Percentiles rank a stretch among this genome's conserved stretches.
Evolutionary conservation across 2,888 invertebrate species (phyloP).

Genomic region (Agrypnus murinus): DNA sequence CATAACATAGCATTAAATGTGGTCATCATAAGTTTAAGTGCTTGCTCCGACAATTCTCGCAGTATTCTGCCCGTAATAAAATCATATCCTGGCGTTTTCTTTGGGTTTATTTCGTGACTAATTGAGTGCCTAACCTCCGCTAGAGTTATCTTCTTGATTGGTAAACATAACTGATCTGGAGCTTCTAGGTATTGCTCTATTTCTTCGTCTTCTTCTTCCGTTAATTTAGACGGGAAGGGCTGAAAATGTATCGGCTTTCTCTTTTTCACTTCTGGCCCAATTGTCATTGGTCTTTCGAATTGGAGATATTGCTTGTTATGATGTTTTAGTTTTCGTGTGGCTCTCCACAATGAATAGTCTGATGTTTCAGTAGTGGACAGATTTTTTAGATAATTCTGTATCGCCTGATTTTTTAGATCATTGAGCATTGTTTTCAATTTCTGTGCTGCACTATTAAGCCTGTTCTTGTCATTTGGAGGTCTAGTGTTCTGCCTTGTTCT

Average conservation of each 20-base stretch:
- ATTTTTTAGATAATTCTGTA: too few species aligned
- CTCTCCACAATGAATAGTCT: too few species aligned
- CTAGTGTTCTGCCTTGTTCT: too few species aligned
- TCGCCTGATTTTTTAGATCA: too few species aligned
- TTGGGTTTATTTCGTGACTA: background rate
- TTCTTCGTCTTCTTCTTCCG: background rate
- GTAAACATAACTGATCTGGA: background rate
- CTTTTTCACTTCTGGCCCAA: background rate
- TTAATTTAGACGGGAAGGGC: too few species aligned
- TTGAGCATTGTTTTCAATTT: background rate
- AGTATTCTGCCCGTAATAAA: background rate
- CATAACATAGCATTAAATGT: too few species aligned
- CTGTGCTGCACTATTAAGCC: too few species aligned
- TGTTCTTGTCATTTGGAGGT: too few species aligned
- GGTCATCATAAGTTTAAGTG: background rate
- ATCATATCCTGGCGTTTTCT: too few species aligned
- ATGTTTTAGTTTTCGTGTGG: too few species aligned
- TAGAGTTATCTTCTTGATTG: background rate
- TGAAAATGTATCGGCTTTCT: background rate
- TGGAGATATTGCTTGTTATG: too few species aligned
- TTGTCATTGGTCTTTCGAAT: background rate
- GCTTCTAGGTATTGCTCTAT: background rate
- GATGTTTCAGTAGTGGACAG: too few species aligned
- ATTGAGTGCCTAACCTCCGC: background rate
- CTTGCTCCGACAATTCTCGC: background rate